Percentiles rank a stretch among this genome's conserved stretches.
Evolutionary conservation across 2,797 vertebrate genomes (phyloP).

Genomic region (Ctenosaura bakeri): DNA sequence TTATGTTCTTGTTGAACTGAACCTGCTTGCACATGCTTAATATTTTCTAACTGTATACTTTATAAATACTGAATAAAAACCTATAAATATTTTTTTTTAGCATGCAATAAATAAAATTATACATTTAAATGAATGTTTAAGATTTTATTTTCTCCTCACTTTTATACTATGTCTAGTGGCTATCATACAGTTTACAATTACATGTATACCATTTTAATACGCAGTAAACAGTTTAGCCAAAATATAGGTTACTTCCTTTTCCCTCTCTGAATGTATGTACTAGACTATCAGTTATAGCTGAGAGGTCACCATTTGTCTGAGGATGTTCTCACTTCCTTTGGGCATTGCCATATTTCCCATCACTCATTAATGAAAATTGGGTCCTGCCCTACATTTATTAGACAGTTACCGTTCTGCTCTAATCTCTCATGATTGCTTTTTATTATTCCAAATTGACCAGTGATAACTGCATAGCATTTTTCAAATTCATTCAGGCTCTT

Average conservation of each 20-base stretch:
- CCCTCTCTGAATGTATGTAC: background rate
- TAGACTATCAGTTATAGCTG: background rate
- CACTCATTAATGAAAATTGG: background rate
- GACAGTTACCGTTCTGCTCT: slow-evolving; percentile 88
- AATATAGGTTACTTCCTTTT: background rate
- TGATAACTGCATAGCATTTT: slow-evolving; percentile 81
- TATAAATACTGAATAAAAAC: slow-evolving; percentile 1
- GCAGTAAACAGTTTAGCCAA: background rate
- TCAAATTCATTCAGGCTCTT: slow-evolving; percentile 91
- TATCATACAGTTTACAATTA: background rate
- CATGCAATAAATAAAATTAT: background rate
- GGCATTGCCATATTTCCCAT: background rate
- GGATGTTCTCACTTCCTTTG: background rate
- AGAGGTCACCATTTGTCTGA: background rate
- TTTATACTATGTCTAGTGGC: background rate
- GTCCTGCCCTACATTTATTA: background rate
- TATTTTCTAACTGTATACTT: slow-evolving; percentile 33
- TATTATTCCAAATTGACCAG: slow-evolving; percentile 85
- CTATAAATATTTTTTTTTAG: background rate
- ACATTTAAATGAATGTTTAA: background rate
- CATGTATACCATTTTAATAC: background rate
- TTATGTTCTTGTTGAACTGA: background rate
- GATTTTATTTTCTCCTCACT: background rate
- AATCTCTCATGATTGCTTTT: slow-evolving; percentile 88
- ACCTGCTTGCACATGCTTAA: slow-evolving; percentile 7